Base-by-base conservation (phyloP, 2,888 invertebrate genomes). In the Adineta ricciae region DNA sequence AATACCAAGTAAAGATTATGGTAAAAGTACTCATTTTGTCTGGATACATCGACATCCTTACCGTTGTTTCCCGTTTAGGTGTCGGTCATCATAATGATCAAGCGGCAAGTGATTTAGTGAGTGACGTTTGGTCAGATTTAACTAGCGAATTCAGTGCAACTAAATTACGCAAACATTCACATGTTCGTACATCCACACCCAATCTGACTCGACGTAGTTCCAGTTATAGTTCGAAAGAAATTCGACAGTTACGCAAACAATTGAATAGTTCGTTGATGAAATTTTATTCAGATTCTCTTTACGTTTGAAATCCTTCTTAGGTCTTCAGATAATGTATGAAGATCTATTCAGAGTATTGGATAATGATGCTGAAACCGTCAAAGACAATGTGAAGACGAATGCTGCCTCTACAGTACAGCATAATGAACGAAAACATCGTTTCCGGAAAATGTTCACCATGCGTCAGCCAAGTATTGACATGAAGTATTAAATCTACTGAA, bases 201-300 rank as follows among this genome's bases (percentile, higher is more conserved):
- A 88, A 84, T 90, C 88, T 87, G 91, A 89, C 78, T 88, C 88
- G 56, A 96, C 97, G 3, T 92, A 97, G 50, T 96, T 96, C 19
- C 93, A 94, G 90, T 96, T 96, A 1, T 97, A 96, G 91, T 92
- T 93, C 88, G 92, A 97, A 88, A 96, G 96, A 5, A 94, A 94
- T 84, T 94, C 95, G 91, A 97, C 97, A 0, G 94, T 94, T 86
- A 93, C 94, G 83, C 83, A 83, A 64, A 83, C 83, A 84, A 72
- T 52, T 84, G 8, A 27, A 72, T 56, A 72, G 84, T 84, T 21
- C 14, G 84, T 36, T 46, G 16, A 27, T 14, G 16, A 72, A 7
- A 46, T 38, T 52, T 84, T 36, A 50, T 46, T 46, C 19, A 38
- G 32, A 54, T 19, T n/a, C 32, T 72, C 41, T 27, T 72, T 38